Evolutionary conservation across 2,797 vertebrate species (phyloP), one percentile per base, ranked within the genome.

Genomic region (Ptychobarbus kaznakovi): DNA sequence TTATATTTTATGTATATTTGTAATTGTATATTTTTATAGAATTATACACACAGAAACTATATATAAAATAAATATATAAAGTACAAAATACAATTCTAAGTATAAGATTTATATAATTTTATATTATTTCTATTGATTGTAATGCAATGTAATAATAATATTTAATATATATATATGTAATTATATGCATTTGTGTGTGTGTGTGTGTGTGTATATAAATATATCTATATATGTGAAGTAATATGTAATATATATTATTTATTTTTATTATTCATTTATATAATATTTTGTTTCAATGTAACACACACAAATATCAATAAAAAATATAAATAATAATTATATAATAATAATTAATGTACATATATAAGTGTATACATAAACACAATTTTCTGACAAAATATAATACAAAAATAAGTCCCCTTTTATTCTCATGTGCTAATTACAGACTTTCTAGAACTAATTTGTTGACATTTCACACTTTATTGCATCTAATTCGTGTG

Each of bases 401-500:
- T 51, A 20, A 20, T 51, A 20, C 0, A 3, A 76, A 40, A 15
- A 63, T 15, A 35, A 58, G 15, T 77, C 32, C 15, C 20, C 2
- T 56, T 58, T n/a, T 38, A 58, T 77, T 40, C 20, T 42, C n/a
- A 20, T 79, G 25, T 80, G 18, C n/a, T 4, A 32, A 16, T 15
- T 3, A 46, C 40, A 66, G 42, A 6, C 25, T 20, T 65, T 79
- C 18, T 32, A 80, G 42, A 35, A 20, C 18, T 80, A 66, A 66
- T 80, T 66, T 66, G 78, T 80, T 66, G 78, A 80, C 25, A 80
- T 80, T 80, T 80, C 78, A 46, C 77, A 80, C 78, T 65, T 80
- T 8, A 49, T 66, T 49, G 25, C 42, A 22, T 81, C 65, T 38
- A 68, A 51, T 38, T 16, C 53, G 53, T 81, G 79, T 6, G 2